Conservation (phyloP, 2,797 vertebrate species). For the Scolopax rusticola region DNA sequence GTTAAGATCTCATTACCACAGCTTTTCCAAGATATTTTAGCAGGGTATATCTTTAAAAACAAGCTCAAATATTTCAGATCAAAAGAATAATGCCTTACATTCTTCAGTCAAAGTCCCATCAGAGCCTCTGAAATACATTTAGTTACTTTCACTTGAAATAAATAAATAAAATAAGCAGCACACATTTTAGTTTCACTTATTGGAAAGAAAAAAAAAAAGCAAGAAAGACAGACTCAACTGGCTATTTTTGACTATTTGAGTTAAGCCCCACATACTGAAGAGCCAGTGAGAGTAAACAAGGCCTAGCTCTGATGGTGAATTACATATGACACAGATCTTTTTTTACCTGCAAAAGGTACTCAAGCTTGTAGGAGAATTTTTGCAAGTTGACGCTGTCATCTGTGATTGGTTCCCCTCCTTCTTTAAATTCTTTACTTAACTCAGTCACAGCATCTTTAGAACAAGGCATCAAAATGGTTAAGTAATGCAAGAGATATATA, state of each 20-base stretch:
- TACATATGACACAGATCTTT: not conserved
- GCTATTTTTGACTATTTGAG: not conserved
- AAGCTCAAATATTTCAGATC: not conserved
- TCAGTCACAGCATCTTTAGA: conserved; percentile 89
- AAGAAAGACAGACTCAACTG: not conserved
- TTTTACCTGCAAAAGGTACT: conserved; percentile 94
- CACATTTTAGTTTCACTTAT: not conserved
- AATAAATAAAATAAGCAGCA: not conserved
- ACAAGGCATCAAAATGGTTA: conserved; percentile 39
- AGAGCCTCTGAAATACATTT: not conserved
- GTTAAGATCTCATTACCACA: not conserved
- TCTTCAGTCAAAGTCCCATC: not conserved
- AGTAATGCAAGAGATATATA: not conserved
- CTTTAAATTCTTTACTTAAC: conserved; percentile 90
- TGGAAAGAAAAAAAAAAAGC: not conserved
- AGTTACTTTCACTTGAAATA: not conserved
- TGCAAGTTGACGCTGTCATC: conserved; percentile 94
- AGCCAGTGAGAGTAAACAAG: not conserved
- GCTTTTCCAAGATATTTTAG: not conserved
- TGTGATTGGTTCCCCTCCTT: conserved; percentile 92
- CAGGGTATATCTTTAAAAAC: not conserved
- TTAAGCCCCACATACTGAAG: not conserved
- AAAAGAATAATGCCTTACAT: not conserved
- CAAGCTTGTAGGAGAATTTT: conserved; percentile 96
- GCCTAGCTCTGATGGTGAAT: not conserved